These are phyloP conservation scores for Steromphala cineraria DNA, from an alignment of 2,888 invertebrate species.

Conservation along the genomic window DNA sequence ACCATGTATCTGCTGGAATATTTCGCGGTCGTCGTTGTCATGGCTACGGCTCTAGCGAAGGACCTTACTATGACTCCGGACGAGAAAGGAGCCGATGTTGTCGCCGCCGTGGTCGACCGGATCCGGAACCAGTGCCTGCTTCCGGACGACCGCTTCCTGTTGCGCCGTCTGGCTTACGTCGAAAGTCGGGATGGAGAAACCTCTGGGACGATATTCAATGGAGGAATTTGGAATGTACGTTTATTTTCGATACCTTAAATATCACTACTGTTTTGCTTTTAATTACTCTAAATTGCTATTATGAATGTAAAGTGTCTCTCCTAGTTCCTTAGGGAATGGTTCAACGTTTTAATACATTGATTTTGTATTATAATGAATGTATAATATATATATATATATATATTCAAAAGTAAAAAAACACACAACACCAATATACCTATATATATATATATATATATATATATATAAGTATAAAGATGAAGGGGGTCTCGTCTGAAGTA, in stretches of 20 bases:
- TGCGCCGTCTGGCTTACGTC: slow-evolving; percentile 41
- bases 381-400: too few relatives aligned
- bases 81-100: slow-evolving; percentile 31
- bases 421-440: too few relatives aligned
- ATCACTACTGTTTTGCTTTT: too few relatives aligned
- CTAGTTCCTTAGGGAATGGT: too few relatives aligned
- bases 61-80: slow-evolving; percentile 29
- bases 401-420: too few relatives aligned
- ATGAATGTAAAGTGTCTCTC: too few relatives aligned
- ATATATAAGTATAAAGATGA: too few relatives aligned
- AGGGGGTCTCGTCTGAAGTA: too few relatives aligned
- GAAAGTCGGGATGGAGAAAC: slow-evolving; percentile 38
- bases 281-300: too few relatives aligned
- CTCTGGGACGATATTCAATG: slow-evolving; percentile 41
- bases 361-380: too few relatives aligned
- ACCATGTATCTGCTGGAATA: not conserved
- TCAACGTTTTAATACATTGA: too few relatives aligned
- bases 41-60: not conserved
- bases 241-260: not conserved
- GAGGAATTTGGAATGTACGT: slow-evolving; percentile 65
- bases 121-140: slow-evolving; percentile 36
- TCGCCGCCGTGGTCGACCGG: slow-evolving; percentile 35
- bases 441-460: too few relatives aligned
- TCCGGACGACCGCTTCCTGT: slow-evolving; percentile 36
- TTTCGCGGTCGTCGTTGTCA: not conserved